Conservation (phyloP, 2,797 vertebrate genomes). For the Bradypodion pumilum region DNA sequence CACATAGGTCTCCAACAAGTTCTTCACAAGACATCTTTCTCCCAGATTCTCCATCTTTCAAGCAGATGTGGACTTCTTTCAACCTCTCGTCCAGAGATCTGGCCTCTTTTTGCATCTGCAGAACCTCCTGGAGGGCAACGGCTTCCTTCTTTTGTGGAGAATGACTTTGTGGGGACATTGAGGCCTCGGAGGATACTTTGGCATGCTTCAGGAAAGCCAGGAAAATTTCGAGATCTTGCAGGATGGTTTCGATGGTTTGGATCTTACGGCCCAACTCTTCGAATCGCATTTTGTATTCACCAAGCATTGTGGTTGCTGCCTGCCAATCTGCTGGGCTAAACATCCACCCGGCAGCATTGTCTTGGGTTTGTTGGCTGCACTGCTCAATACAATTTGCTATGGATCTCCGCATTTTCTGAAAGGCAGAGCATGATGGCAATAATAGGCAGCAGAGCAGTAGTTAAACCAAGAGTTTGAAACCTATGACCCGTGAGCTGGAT, state of each 20-base stretch:
- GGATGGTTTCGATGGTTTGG: conserved; percentile 77
- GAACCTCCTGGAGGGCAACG: conserved; percentile 73
- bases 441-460: not conserved
- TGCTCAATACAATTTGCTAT: conserved; percentile 79
- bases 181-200: conserved; percentile 72
- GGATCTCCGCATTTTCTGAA: conserved; percentile 69
- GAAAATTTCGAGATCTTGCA: conserved; percentile 85
- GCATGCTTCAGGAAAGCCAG: conserved; percentile 81
- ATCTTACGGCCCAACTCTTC: conserved; percentile 81
- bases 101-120: conserved; percentile 81
- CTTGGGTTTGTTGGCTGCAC: conserved; percentile 73
- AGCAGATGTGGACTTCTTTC: conserved; percentile 74
- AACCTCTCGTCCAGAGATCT: conserved; percentile 82
- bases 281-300: conserved; percentile 80
- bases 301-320: conserved; percentile 77
- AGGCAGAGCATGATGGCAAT: conserved; percentile 32
- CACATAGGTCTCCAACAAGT: conserved; percentile 59
- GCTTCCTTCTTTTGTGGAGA: conserved; percentile 67
- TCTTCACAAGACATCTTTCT: conserved; percentile 64
- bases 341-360: conserved; percentile 63
- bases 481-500: no score
- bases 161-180: conserved; percentile 57
- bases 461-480: no score
- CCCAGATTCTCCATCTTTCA: conserved; percentile 74
- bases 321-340: conserved; percentile 81